Base-by-base conservation (phyloP, 1,140 invertebrate species). In the Pollicipes pollicipes region DNA sequence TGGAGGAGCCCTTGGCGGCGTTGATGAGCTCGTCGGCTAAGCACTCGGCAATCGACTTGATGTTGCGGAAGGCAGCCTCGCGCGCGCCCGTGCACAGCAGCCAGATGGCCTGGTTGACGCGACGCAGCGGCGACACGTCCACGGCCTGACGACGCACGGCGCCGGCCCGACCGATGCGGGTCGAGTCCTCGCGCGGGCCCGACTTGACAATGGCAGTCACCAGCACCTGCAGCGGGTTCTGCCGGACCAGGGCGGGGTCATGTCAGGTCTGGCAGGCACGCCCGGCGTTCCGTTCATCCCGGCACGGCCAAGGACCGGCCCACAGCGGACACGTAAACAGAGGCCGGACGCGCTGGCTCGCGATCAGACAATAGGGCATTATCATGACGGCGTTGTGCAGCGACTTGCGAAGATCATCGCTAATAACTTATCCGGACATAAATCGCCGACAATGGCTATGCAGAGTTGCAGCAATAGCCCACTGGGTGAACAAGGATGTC, bases 61-160 rank as follows among this genome's bases (percentile, higher is more conserved):
- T 98, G 82, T 99, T 99, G 77, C 97, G 88, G 88, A 99, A 99
- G 30, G 97, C 92, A 76, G 97, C 95, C 83, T 99, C 97, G 76
- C 97, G 88, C 68, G 97, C 95, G 76, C 97, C 97, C 72, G 96
- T 99, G 82, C 96, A 99, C 76, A 99, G 80, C 74, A 99, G 84
- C 95, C 95, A 99, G 78, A 99, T 97, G 64, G 97, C 97, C 81
- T 98, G 96, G 83, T 99, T 99, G 8, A 99, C 97, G 78, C 97
- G 87, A 75, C 97, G 85, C 72, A 99, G 85, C 16, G 97, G 97
- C 13, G 97, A 98, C 66, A 99, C 97, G 80, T 99, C 97, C 72
- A 99, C 97, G 77, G 97, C 97, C 82, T 99, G 97, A 83, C 97
- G 88, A 80, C 97, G 87, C 3, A 99, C 97, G 3, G 97, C 99